A percentile compares a stretch with the other conserved stretches of the same genome.
phyloP scores from a whole-genome alignment of 1,140 invertebrate species.

The Aplysia californica region DNA sequence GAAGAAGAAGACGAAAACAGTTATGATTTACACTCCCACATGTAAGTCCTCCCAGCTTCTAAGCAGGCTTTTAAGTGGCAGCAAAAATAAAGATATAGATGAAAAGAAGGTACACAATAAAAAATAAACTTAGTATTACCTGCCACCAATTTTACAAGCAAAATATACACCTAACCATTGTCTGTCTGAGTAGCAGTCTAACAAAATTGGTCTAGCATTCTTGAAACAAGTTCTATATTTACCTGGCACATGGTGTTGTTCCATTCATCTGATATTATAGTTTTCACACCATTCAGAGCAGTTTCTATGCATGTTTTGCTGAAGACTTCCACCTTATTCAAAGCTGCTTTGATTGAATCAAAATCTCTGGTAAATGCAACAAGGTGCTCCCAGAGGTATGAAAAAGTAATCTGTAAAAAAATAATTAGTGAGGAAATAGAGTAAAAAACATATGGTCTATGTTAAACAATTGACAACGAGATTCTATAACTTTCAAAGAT shows the following conservation, averaged over 20 bases:
- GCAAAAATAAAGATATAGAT: no score
- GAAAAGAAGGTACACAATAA: not conserved
- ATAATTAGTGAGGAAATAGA: not conserved
- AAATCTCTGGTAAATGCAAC: conserved; percentile 88
- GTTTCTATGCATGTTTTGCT: conserved; percentile 87
- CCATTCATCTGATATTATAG: conserved; percentile 85
- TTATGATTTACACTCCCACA: no score
- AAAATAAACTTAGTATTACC: not conserved
- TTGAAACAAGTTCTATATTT: no score
- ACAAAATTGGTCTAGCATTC: no score
- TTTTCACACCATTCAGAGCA: conserved; percentile 80
- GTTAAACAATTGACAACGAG: no score
- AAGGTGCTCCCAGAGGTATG: conserved; percentile 82
- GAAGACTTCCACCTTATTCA: conserved; percentile 81
- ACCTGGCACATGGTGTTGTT: conserved; percentile 76
- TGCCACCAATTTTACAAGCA: not conserved
- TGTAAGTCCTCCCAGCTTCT: no score
- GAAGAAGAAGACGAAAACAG: no score
- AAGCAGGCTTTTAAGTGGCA: no score
- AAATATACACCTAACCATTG: not conserved
- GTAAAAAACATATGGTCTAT: not conserved
- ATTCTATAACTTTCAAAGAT: no score
- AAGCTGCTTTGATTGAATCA: conserved; percentile 78
- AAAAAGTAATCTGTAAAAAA: conserved; percentile 77
- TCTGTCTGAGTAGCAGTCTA: no score